Percentiles rank a stretch among this genome's conserved stretches.
phyloP scores from a whole-genome alignment of 2,888 invertebrate genomes.

The Caenorhabditis afra region DNA sequence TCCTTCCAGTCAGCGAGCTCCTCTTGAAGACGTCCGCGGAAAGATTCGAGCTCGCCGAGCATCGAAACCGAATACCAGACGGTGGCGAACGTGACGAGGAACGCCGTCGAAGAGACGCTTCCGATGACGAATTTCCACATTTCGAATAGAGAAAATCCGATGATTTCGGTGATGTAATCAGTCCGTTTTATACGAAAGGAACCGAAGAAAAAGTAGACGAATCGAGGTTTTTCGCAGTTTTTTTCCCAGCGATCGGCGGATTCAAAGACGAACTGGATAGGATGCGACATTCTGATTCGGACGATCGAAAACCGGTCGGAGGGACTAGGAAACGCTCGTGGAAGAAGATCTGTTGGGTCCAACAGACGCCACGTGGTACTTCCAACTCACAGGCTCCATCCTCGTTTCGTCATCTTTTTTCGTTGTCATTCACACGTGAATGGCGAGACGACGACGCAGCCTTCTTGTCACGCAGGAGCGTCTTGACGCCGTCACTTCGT shows the following conservation, averaged over 20 bases:
- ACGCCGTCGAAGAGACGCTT: conserved; percentile 35
- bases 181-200: conserved; percentile 16
- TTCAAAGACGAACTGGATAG: conserved; percentile 25
- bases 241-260: conserved; percentile 2
- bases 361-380: no score
- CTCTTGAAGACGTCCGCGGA: conserved; percentile 20
- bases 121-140: conserved; percentile 56
- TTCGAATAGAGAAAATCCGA: background rate
- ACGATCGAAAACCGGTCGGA: background rate
- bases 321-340: no score
- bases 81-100: conserved; percentile 27
- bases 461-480: no score
- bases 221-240: conserved; percentile 22
- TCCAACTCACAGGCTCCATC: no score
- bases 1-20: conserved; percentile 55
- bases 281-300: background rate
- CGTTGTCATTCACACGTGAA: no score
- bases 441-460: no score
- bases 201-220: conserved; percentile 38
- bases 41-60: conserved; percentile 29
- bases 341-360: no score
- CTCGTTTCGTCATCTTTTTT: no score
- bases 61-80: conserved; percentile 32
- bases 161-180: conserved; percentile 6
- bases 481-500: background rate